Evolutionary conservation across 2,113 vertebrate species (phyloP).

Genomic region (Ornithorhynchus anatinus): DNA sequence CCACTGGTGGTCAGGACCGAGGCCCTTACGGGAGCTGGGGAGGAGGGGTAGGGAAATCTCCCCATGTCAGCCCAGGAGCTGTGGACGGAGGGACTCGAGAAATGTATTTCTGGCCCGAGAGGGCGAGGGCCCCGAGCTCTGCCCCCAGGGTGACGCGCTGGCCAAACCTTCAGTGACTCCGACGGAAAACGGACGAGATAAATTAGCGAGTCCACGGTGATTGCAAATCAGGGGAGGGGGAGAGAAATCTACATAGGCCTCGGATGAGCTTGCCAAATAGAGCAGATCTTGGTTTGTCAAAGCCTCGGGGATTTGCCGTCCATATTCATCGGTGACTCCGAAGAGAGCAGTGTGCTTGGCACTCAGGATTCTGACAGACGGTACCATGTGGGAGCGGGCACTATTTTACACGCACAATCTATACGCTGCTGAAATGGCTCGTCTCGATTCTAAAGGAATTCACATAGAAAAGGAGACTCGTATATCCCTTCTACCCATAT

Average conservation of each 20-base stretch:
- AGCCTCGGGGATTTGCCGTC: not conserved
- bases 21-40: too few relatives aligned
- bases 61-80: too few relatives aligned
- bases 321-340: not conserved
- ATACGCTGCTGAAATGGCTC: constrained; percentile 38
- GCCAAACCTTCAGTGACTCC: too few relatives aligned
- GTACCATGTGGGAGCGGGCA: not conserved
- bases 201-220: too few relatives aligned
- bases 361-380: rapidly evolving
- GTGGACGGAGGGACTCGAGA: too few relatives aligned
- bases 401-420: constrained; percentile 10
- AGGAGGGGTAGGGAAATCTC: too few relatives aligned
- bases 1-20: too few relatives aligned
- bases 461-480: constrained; percentile 56
- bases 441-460: constrained; percentile 56
- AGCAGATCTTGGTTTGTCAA: not conserved
- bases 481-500: constrained; percentile 60
- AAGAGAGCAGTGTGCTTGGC: not conserved
- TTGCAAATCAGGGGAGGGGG: too few relatives aligned
- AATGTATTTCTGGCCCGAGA: too few relatives aligned
- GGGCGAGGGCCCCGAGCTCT: too few relatives aligned
- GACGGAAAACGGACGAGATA: too few relatives aligned
- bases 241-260: not conserved
- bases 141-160: too few relatives aligned
- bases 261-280: not conserved